Base-by-base conservation (phyloP, 2,113 vertebrate genomes). In the Aptenodytes patagonicus region DNA sequence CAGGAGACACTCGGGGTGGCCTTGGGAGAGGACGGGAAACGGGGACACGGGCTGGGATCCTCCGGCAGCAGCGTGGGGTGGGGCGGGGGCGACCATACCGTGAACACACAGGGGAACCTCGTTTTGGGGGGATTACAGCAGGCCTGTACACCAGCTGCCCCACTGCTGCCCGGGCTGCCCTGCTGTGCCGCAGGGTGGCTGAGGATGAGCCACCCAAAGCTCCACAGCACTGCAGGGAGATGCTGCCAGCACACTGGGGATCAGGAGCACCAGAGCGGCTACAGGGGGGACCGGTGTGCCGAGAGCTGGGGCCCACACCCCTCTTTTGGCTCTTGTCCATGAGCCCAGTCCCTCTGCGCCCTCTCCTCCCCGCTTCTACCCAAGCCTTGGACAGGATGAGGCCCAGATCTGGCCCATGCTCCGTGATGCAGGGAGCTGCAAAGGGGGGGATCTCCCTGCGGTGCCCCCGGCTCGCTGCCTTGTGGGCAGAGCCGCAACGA, bases 21-120 rank as follows among this genome's bases (percentile, higher is more conserved):
- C 54, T 26, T 91, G 19, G 78, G 49, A 89, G 13, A 52, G 26
- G 26, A 65, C 8, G 31, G 36, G 40, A 57, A 44, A 28, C 7
- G 26, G 2, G 17, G 42, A 73, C 12, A 29, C 6, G 4, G n/a
- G 19, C 40, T 66, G 36, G 24, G 44, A 65, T 34, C 26, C 31
- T 72, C 38, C 9, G 25, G 52, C 17, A 85, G 47, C 3, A 7
- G 61, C 0, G 0, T 2, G 1, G 15, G 34, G 36, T 46, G 14
- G 17, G 26, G 36, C 36, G 16, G 26, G 34, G 7, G 8, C 7
- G 2, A 51, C 42, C 22, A 13, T 0, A 5, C 25, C 2, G 1
- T 24, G 36, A 87, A 65, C 13, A 52, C 4, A 0, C 12, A 46
- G 7, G 18, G 6, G 10, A 87, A 47, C 18, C 12, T 57, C 9